Evolutionary conservation across 2,113 vertebrate genomes (phyloP).

Genomic region (Syngnathus scovelli): DNA sequence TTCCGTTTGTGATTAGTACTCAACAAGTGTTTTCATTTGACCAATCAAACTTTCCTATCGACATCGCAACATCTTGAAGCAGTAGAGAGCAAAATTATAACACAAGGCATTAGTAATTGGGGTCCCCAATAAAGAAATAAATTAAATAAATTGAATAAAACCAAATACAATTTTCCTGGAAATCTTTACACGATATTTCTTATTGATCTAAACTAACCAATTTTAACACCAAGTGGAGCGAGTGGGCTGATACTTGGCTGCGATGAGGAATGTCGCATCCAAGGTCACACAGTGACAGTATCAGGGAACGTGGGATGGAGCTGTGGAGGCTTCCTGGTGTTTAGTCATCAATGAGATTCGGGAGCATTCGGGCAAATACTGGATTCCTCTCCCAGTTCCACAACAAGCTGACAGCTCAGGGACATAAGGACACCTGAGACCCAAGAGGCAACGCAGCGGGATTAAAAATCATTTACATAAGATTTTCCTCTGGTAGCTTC

Average conservation of each 20-base stretch:
- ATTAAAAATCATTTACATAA: slow-evolving; percentile 39
- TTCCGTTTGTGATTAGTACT: background rate
- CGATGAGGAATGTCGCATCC: slow-evolving; percentile 43
- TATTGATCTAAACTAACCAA: slow-evolving; percentile 50
- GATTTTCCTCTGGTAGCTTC: slow-evolving; percentile 10
- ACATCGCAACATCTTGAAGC: slow-evolving; percentile 12
- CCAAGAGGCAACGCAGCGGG: slow-evolving; percentile 3
- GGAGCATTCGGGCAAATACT: slow-evolving; percentile 28
- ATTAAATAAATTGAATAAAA: background rate
- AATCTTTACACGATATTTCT: background rate
- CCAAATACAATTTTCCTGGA: background rate
- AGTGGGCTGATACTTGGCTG: slow-evolving; percentile 44
- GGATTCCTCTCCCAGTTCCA: slow-evolving; percentile 27
- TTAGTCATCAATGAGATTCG: slow-evolving; percentile 53
- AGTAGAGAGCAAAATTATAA: background rate
- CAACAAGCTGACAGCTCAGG: slow-evolving; percentile 45
- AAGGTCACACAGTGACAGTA: slow-evolving; percentile 58
- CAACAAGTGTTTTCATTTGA: background rate
- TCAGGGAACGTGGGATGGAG: slow-evolving; percentile 49
- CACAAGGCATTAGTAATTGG: background rate
- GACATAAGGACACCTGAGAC: slow-evolving; percentile 26
- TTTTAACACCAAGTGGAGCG: slow-evolving; percentile 52
- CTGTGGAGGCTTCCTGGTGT: slow-evolving; percentile 55
- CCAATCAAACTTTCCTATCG: background rate
- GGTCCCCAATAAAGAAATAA: background rate